Conservation (phyloP, 2,888 invertebrate species). For the Trilocha varians region DNA sequence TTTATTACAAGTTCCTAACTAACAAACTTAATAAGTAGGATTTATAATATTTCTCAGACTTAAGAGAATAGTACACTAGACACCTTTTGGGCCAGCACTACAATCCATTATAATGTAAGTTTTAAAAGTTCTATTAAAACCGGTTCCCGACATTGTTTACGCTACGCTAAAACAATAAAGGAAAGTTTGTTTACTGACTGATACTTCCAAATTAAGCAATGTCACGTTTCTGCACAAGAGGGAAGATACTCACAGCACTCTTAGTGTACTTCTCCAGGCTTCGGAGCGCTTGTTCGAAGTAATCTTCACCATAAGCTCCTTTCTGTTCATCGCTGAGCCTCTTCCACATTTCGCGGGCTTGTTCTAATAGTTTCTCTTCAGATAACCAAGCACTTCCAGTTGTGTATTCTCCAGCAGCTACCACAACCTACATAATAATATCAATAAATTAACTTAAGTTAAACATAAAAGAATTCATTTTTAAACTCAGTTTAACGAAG, state of each 20-base stretch:
- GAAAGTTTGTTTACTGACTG: background rate
- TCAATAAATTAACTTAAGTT: no score
- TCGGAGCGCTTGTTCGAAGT: slow-evolving; percentile 85
- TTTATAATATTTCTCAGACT: no score
- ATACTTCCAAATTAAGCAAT: slow-evolving; percentile 20
- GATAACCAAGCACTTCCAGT: slow-evolving; percentile 86
- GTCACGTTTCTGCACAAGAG: slow-evolving; percentile 22
- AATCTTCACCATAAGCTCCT: slow-evolving; percentile 85
- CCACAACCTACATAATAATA: slow-evolving; percentile 75
- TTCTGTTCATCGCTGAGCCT: slow-evolving; percentile 83
- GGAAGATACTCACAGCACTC: slow-evolving; percentile 69
- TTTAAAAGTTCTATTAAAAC: no score
- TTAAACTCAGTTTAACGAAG: no score
- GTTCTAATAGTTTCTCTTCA: slow-evolving; percentile 77
- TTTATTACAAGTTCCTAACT: no score
- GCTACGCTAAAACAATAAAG: background rate
- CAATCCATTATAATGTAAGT: no score
- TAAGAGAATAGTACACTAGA: no score
- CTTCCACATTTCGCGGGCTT: slow-evolving; percentile 89
- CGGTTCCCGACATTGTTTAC: no score
- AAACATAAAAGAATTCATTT: no score
- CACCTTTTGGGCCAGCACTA: no score
- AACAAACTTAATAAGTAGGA: no score
- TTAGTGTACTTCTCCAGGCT: slow-evolving; percentile 86
- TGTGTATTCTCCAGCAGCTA: slow-evolving; percentile 89